phyloP scores from a whole-genome alignment of 2,797 vertebrate genomes.

The Falco novaeseelandiae region DNA sequence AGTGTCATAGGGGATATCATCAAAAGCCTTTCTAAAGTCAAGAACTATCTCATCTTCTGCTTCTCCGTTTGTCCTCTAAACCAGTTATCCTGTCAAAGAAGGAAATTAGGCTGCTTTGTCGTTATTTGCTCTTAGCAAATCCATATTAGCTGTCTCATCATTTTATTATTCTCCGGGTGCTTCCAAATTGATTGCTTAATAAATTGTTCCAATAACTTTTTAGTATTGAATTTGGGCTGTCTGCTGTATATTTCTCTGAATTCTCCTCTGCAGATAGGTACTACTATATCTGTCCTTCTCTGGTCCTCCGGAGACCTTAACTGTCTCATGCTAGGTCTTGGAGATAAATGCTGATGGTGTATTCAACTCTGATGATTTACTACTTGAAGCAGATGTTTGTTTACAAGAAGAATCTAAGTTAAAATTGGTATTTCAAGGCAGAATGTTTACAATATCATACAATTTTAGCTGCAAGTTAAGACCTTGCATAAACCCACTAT shows the following conservation, averaged over 20 bases:
- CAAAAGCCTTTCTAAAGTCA: background rate
- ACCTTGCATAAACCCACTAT: background rate
- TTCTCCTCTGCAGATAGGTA: background rate
- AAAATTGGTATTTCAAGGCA: slow-evolving; percentile 1
- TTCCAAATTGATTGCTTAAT: slow-evolving; percentile 27
- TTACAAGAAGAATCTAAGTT: background rate
- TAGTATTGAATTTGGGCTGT: background rate
- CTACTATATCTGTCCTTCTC: background rate
- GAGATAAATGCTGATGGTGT: background rate
- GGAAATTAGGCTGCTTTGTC: background rate
- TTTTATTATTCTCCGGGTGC: background rate
- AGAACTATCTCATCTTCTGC: background rate
- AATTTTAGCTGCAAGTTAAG: background rate
- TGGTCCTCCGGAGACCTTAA: background rate
- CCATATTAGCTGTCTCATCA: background rate
- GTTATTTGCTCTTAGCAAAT: background rate
- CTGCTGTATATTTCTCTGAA: background rate
- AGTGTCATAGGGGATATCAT: background rate
- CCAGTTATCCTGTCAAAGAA: background rate
- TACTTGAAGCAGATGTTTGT: background rate
- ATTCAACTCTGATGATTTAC: background rate
- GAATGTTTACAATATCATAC: background rate
- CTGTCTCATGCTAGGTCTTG: background rate
- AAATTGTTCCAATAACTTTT: slow-evolving; percentile 19
- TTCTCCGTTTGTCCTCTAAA: background rate